A percentile compares a stretch with the other conserved stretches of the same genome.
Evolutionary conservation across 1,140 invertebrate genomes (phyloP).

Genomic region (Anastrepha ludens): DNA sequence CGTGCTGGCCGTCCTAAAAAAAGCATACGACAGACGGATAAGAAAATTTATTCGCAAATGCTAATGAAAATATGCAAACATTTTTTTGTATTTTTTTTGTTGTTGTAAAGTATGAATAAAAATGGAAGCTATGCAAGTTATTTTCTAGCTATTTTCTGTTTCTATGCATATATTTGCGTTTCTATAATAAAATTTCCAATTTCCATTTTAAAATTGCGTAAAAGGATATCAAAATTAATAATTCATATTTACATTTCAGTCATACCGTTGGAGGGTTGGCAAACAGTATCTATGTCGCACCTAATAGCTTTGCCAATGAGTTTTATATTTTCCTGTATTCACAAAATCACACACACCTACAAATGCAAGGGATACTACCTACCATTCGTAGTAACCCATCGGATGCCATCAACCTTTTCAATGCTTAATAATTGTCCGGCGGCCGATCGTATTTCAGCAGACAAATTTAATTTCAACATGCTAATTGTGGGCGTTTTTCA

Average conservation of each 20-base stretch:
- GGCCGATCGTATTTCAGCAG: conserved; percentile 45
- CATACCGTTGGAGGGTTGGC: background rate
- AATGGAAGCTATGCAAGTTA: too few relatives aligned
- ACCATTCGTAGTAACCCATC: background rate
- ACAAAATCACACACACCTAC: background rate
- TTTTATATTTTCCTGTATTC: background rate
- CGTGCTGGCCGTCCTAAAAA: conserved; percentile 80
- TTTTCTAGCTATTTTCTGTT: background rate
- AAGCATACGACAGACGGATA: background rate
- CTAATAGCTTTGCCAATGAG: background rate
- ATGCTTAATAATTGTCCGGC: conserved; percentile 18
- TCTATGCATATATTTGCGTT: background rate
- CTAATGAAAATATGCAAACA: too few relatives aligned
- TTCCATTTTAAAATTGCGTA: background rate
- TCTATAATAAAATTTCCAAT: background rate
- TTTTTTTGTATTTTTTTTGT: too few relatives aligned
- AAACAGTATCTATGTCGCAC: background rate
- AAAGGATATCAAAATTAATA: background rate
- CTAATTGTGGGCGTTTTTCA: conserved; percentile 61
- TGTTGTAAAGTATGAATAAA: too few relatives aligned
- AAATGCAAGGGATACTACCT: background rate
- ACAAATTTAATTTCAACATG: conserved; percentile 63
- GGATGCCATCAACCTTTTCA: background rate
- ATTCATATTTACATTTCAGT: background rate
- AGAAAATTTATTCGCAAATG: background rate